Conservation (phyloP, 2,888 invertebrate species). For the Hyles lineata region DNA sequence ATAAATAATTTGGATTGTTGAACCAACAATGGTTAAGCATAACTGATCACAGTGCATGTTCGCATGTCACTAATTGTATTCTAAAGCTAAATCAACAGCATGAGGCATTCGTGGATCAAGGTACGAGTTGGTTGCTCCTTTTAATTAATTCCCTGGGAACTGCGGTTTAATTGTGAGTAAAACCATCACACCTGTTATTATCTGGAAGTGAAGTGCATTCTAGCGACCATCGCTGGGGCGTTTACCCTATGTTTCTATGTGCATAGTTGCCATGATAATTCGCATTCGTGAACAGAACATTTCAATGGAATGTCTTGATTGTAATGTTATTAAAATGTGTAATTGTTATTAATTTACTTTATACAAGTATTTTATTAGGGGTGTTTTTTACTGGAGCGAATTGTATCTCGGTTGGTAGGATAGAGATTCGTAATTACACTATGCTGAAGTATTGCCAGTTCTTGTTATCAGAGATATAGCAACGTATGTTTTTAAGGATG, state of each 20-base stretch:
- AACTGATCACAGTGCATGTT: not conserved
- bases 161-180: conserved; percentile 61
- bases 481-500: no score
- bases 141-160: conserved; percentile 72
- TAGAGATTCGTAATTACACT: no score
- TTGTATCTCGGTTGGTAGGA: no score
- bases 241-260: conserved; percentile 65
- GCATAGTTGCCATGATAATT: conserved; percentile 62
- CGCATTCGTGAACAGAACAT: conserved; percentile 53
- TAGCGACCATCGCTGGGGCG: conserved; percentile 60
- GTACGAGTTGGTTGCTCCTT: conserved; percentile 61
- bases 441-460: no score
- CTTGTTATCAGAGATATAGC: no score
- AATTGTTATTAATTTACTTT: conserved; percentile 38
- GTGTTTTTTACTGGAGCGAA: no score
- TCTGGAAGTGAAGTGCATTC: conserved; percentile 63
- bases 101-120: conserved; percentile 37
- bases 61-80: conserved; percentile 12
- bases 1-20: not conserved
- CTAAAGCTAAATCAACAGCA: conserved; percentile 31
- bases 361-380: conserved; percentile 20
- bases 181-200: conserved; percentile 64
- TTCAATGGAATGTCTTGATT: conserved; percentile 42
- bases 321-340: not conserved
- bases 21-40: not conserved